A percentile compares a stretch with the other conserved stretches of the same genome.
Conservation (phyloP, 30 jellyfish, hydroid and myxozoan species). For the Turritopsis rubra region DNA sequence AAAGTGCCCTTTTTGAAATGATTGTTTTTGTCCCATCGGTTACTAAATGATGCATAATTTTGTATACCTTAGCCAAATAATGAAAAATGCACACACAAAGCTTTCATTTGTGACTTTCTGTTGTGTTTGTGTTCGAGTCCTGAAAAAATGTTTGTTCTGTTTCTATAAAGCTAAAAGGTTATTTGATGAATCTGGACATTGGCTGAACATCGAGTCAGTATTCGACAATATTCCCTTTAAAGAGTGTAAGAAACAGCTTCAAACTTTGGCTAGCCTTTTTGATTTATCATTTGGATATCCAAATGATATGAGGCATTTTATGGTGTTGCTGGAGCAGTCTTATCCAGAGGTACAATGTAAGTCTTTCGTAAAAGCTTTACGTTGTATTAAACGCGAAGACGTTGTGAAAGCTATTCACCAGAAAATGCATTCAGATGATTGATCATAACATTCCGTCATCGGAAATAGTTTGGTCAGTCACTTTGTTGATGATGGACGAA, state of each 20-base stretch:
- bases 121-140: too few relatives aligned
- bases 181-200: neutral
- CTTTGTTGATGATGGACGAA: neutral
- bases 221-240: neutral
- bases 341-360: neutral
- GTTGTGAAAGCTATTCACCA: neutral
- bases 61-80: too few relatives aligned
- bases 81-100: too few relatives aligned
- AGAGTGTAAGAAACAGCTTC: neutral
- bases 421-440: neutral
- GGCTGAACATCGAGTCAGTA: neutral
- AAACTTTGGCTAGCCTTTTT: neutral
- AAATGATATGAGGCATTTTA: neutral
- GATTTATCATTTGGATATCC: neutral
- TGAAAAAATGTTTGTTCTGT: neutral
- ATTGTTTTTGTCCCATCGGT: too few relatives aligned
- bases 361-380: neutral
- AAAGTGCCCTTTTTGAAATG: too few relatives aligned
- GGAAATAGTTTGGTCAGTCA: neutral
- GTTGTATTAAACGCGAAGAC: neutral
- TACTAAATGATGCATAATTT: too few relatives aligned
- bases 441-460: neutral
- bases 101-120: too few relatives aligned
- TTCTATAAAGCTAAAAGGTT: neutral
- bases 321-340: neutral